Evolutionary conservation across 64 coral and sea anemone species (phyloP).

Genomic region (Montipora sp.): DNA sequence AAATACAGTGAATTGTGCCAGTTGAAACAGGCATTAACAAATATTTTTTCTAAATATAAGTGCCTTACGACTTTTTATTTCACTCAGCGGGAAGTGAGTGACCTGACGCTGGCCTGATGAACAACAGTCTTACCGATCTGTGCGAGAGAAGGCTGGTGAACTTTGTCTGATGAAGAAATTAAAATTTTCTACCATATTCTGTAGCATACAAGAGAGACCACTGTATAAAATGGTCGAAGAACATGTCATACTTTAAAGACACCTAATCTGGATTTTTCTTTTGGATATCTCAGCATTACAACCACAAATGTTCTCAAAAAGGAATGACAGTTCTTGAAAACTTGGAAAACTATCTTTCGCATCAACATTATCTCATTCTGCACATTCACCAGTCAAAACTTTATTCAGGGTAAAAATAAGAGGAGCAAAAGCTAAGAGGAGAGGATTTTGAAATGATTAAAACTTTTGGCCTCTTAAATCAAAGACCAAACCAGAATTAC

Average conservation of each 20-base stretch:
- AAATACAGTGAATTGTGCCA: too few species aligned
- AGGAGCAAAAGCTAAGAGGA: neutral
- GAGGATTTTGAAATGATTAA: neutral
- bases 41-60: neutral
- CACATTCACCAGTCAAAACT: constrained; percentile 16
- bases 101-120: neutral
- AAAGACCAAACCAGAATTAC: constrained; percentile 25
- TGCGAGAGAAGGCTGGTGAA: constrained; percentile 30
- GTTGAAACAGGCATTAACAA: neutral
- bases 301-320: neutral
- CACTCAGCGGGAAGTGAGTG: too few species aligned
- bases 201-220: neutral
- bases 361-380: constrained; percentile 19
- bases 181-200: neutral
- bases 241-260: neutral
- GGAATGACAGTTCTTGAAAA: neutral
- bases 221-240: neutral
- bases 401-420: neutral
- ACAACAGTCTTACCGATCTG: neutral
- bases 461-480: constrained; percentile 5
- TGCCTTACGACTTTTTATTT: too few species aligned
- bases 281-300: neutral
- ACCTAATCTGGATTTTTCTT: neutral
- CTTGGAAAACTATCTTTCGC: neutral
- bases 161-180: neutral